Conservation (phyloP, 2,113 vertebrate genomes). For the Bostrychus sinensis region DNA sequence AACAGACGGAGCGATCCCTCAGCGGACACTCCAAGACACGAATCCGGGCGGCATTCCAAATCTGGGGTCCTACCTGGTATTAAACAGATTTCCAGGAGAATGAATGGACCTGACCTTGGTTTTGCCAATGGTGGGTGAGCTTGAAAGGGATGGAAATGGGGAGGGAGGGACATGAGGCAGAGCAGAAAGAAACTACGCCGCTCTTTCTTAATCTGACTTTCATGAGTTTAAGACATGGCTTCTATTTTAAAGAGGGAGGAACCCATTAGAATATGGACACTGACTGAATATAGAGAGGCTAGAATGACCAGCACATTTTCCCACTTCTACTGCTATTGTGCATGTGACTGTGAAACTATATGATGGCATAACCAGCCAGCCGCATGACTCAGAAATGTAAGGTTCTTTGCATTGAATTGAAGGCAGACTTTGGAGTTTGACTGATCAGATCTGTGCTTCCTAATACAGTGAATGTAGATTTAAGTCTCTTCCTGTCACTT, state of each 20-base stretch:
- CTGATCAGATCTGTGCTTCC: too few species aligned
- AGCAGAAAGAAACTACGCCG: not conserved
- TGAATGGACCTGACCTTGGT: constrained; percentile 57
- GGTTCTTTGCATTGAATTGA: too few species aligned
- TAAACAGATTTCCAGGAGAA: constrained; percentile 55
- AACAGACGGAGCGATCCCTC: constrained; percentile 51
- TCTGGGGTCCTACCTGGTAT: constrained; percentile 39
- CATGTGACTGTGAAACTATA: not conserved
- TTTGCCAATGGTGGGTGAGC: constrained; percentile 28
- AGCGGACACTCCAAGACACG: constrained; percentile 38
- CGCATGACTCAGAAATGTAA: not conserved
- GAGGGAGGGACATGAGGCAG: constrained; percentile 6
- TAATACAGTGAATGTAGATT: too few species aligned
- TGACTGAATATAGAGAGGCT: constrained; percentile 1
- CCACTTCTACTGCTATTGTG: not conserved
- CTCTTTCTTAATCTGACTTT: constrained; percentile 23
- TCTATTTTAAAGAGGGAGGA: constrained; percentile 24
- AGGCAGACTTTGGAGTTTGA: too few species aligned
- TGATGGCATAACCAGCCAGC: not conserved
- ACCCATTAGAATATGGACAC: not conserved
- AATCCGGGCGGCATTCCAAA: constrained; percentile 64
- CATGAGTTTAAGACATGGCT: constrained; percentile 20
- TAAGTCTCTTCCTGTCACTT: too few species aligned
- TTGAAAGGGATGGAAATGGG: constrained; percentile 16
- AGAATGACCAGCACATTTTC: not conserved